Conservation (phyloP, 2,888 invertebrate genomes). For the Tuberolachnus salignus region DNA sequence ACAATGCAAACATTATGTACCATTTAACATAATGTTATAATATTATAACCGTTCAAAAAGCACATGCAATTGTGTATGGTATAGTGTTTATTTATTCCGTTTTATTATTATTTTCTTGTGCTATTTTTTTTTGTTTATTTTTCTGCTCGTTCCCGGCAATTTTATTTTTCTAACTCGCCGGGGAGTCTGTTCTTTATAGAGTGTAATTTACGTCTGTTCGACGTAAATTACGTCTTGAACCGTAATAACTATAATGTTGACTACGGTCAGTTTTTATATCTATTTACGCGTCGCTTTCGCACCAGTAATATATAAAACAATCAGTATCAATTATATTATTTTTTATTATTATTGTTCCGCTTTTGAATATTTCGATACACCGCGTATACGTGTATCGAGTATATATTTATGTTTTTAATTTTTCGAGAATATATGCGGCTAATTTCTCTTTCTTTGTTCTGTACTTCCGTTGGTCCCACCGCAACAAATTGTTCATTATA, state of each 20-base stretch:
- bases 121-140: slow-evolving; percentile 10
- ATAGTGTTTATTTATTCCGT: slow-evolving; percentile 23
- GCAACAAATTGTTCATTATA: too few relatives aligned
- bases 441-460: too few relatives aligned
- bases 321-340: slow-evolving; percentile 43
- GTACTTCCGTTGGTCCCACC: too few relatives aligned
- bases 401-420: too few relatives aligned
- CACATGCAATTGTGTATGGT: slow-evolving; percentile 18
- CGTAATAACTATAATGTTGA: slow-evolving; percentile 50
- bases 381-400: not conserved
- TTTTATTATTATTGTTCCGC: slow-evolving; percentile 3
- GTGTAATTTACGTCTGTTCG: too few relatives aligned
- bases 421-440: too few relatives aligned
- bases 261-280: slow-evolving; percentile 44
- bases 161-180: slow-evolving; percentile 53
- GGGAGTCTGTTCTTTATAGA: too few relatives aligned
- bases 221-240: not conserved
- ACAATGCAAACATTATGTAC: not conserved
- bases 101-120: slow-evolving; percentile 19
- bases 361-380: slow-evolving; percentile 10
- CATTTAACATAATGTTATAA: not conserved
- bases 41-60: slow-evolving; percentile 11
- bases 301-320: slow-evolving; percentile 19
- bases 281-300: not conserved
- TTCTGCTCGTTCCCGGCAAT: slow-evolving; percentile 19